Evolutionary conservation across 1,140 invertebrate species (phyloP), one percentile per base, ranked within the genome.

Genomic region (Drosophila asahinai): DNA sequence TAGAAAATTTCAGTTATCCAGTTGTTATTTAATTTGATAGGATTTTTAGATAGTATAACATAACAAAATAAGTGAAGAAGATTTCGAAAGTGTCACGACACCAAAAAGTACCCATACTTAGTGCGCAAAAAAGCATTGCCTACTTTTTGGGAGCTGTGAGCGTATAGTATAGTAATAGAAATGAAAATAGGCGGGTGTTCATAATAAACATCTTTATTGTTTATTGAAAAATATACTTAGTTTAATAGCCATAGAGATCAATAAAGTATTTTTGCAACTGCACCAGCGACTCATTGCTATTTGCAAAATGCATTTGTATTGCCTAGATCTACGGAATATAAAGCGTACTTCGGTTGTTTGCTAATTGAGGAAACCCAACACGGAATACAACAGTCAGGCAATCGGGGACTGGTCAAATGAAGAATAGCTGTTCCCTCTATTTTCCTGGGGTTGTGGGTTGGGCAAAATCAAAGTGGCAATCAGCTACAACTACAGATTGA

Each of bases 401-500:
- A 68, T 52, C 25, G 60, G 36, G 60, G 49, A 36, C 48, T 40
- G 49, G 47, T 36, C 60, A 42, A 65, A 8, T 12, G 5, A 36
- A 51, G 15, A 25, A 12, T 22, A 11, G 3, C n/a, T 22, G 25
- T 27, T 5, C 45, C 27, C 40, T 19, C 30, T 27, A 5, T 52
- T 25, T 14, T 19, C 40, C 8, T 7, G 2, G 17, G 27, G 6
- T 14, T 42, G 38, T n/a, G 33, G 42, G 33, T 36, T 54, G 63
- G 33, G 30, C 17, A 17, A 55, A 71, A 71, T 68, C 49, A 71
- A 57, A 68, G 72, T 80, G 83, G 52, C 84, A 87, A 87, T 83
- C 84, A 83, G 77, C 64, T 27, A 74, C 66, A 81, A 87, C 77
- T 78, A 63, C 77, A 83, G 81, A 87, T 89, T 87, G 81, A 89